phyloP scores from a whole-genome alignment of 2,888 invertebrate genomes.

The Agelastica alni region DNA sequence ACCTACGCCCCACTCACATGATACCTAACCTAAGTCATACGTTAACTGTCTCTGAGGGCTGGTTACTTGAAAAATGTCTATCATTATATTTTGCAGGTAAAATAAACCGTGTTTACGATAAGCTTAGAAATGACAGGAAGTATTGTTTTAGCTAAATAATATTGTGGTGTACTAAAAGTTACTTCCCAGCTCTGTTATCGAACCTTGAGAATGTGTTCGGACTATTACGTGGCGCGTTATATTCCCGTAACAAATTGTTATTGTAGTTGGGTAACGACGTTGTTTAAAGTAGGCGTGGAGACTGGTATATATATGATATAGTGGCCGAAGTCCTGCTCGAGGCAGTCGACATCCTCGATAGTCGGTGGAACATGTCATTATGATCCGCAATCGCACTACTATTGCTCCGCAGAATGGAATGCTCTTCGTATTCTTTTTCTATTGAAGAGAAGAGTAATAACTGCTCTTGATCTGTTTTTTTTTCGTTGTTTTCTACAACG shows the following conservation, averaged over 20 bases:
- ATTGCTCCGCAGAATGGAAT: constrained; percentile 34
- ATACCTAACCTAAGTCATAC: no score
- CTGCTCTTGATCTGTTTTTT: constrained; percentile 15
- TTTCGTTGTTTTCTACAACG: constrained; percentile 6
- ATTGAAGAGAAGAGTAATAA: constrained; percentile 8
- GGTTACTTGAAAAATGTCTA: no score
- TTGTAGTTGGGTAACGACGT: constrained; percentile 58
- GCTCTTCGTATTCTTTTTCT: constrained; percentile 15
- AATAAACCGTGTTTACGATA: no score
- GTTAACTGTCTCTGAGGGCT: no score
- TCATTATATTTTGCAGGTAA: no score
- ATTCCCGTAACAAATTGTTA: constrained; percentile 58
- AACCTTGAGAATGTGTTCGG: constrained; percentile 45
- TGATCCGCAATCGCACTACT: constrained; percentile 50
- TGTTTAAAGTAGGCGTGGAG: constrained; percentile 55
- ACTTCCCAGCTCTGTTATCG: constrained; percentile 19
- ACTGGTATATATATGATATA: constrained; percentile 54
- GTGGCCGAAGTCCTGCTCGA: constrained; percentile 48
- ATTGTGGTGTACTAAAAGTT: no score
- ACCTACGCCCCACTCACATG: no score
- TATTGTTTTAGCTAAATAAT: no score
- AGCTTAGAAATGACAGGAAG: no score
- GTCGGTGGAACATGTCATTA: constrained; percentile 52
- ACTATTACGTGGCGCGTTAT: constrained; percentile 53
- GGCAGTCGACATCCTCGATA: constrained; percentile 49